Evolutionary conservation across 2,797 vertebrate genomes (phyloP).

Genomic region (Knipowitschia caucasica): DNA sequence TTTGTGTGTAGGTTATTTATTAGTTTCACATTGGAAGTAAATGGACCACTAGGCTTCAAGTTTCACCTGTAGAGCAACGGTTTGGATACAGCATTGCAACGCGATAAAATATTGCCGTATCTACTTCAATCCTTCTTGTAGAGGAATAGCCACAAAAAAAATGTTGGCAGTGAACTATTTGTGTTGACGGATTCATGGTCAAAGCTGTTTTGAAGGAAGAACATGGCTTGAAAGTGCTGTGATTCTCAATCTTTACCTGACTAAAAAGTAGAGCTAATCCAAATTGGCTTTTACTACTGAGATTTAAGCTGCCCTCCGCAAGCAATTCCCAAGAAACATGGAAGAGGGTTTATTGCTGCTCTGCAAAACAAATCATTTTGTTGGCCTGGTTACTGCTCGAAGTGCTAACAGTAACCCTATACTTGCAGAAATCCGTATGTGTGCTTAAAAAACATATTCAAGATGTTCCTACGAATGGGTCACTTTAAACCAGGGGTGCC

Average conservation of each 20-base stretch:
- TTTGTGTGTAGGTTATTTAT: too few relatives aligned
- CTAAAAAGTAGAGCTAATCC: conserved; percentile 67
- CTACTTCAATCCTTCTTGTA: conserved; percentile 29
- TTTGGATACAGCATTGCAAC: conserved; percentile 33
- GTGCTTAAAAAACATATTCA: conserved; percentile 12
- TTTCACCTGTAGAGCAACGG: conserved; percentile 32
- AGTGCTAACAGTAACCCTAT: conserved; percentile 5
- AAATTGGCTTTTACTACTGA: conserved; percentile 64
- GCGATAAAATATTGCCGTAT: conserved; percentile 24
- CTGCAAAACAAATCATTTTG: conserved; percentile 40
- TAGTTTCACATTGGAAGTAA: too few relatives aligned
- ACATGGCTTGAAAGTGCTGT: conserved; percentile 49
- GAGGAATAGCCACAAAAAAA: conserved; percentile 7
- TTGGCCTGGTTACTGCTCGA: conserved; percentile 31
- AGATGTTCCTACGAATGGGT: not conserved
- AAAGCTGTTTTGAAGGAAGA: conserved; percentile 55
- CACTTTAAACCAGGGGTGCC: too few relatives aligned
- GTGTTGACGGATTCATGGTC: conserved; percentile 50
- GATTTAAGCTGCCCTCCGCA: conserved; percentile 58
- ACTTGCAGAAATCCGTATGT: too few relatives aligned
- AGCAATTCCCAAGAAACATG: conserved; percentile 53
- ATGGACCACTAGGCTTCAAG: too few relatives aligned
- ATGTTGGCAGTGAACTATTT: conserved; percentile 43
- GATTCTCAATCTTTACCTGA: conserved; percentile 68
- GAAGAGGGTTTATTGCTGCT: conserved; percentile 40